A percentile compares a stretch with the other conserved stretches of the same genome.
Conservation (phyloP, 2,888 invertebrate genomes). For the Ethmia dodecea region DNA sequence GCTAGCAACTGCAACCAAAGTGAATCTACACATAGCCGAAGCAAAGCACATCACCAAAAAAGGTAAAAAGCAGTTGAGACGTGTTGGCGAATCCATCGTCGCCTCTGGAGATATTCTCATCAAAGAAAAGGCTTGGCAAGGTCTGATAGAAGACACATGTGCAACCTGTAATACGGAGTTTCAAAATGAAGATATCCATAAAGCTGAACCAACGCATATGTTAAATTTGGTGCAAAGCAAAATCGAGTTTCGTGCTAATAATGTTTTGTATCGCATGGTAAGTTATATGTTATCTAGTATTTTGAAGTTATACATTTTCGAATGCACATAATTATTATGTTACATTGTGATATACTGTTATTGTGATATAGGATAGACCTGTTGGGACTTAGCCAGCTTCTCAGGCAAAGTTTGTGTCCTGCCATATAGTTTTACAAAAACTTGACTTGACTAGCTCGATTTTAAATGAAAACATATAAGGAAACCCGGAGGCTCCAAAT, state of each 20-base stretch:
- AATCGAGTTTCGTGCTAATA: constrained; percentile 29
- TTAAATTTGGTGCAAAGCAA: constrained; percentile 40
- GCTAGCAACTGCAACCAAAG: constrained; percentile 26
- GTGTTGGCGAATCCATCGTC: constrained; percentile 21
- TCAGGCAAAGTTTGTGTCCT: too few relatives aligned
- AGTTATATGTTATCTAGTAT: constrained; percentile 11
- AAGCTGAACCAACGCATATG: constrained; percentile 30
- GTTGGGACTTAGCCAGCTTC: too few relatives aligned
- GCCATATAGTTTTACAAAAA: too few relatives aligned
- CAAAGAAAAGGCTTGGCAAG: constrained; percentile 37
- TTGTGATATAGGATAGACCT: too few relatives aligned
- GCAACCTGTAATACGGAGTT: constrained; percentile 43
- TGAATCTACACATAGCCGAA: constrained; percentile 28
- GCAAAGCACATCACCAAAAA: constrained; percentile 24
- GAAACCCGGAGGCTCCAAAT: too few relatives aligned
- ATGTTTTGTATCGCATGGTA: constrained; percentile 38
- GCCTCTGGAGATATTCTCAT: constrained; percentile 27
- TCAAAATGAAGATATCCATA: constrained; percentile 35
- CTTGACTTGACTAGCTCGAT: too few relatives aligned
- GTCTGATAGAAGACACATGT: constrained; percentile 37
- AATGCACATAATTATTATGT: too few relatives aligned
- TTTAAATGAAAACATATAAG: too few relatives aligned
- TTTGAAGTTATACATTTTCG: too few relatives aligned
- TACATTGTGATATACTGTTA: too few relatives aligned
- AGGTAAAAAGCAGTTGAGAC: constrained; percentile 14